Conservation (phyloP, 1,140 invertebrate genomes). For the Dryas iulia region DNA sequence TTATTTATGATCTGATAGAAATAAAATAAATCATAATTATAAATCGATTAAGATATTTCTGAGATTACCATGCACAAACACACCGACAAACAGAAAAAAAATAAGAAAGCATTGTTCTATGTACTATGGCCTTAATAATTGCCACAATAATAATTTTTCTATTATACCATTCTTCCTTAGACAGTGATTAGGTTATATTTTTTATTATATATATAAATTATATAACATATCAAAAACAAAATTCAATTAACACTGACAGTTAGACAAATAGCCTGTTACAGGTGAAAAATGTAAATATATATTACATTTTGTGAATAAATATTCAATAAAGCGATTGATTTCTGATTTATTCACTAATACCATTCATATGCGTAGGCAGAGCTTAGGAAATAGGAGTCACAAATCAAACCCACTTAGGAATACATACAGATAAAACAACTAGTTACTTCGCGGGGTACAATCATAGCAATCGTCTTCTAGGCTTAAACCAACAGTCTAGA, state of each 20-base stretch:
- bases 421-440: constrained; percentile 43
- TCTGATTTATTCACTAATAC: constrained; percentile 28
- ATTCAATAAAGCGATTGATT: constrained; percentile 28
- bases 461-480: neutral
- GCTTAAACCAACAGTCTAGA: neutral
- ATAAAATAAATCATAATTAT: too few species aligned
- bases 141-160: too few species aligned
- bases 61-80: too few species aligned
- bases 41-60: too few species aligned
- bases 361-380: constrained; percentile 44
- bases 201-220: too few species aligned
- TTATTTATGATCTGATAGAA: too few species aligned
- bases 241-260: neutral
- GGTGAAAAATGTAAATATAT: constrained; percentile 16
- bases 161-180: too few species aligned
- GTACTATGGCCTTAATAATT: too few species aligned
- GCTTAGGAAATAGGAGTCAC: constrained; percentile 40
- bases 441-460: neutral
- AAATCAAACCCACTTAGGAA: constrained; percentile 57
- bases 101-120: too few species aligned
- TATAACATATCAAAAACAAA: neutral
- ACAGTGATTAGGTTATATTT: too few species aligned
- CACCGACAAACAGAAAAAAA: too few species aligned
- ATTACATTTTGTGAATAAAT: constrained; percentile 23
- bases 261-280: constrained; percentile 1